A percentile compares a stretch with the other conserved stretches of the same genome.
These are phyloP conservation scores for Sycobia sp. DNA, from an alignment of 1,140 invertebrate genomes.

Conservation along the genomic window DNA sequence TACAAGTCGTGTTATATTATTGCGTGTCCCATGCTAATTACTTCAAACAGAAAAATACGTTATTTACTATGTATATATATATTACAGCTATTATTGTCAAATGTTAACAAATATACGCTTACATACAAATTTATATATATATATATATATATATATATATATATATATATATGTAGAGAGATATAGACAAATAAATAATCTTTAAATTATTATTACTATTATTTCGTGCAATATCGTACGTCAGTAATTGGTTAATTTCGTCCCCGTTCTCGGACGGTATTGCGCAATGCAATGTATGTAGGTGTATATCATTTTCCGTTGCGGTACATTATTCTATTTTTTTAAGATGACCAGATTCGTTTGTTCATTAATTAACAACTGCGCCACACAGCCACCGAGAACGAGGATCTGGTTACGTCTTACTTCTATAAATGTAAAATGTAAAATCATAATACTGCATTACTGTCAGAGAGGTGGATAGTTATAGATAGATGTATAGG, in stretches of 20 bases:
- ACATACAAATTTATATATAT: too few species aligned
- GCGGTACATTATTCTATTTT: neutral
- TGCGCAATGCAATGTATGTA: neutral
- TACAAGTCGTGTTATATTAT: conserved; percentile 43
- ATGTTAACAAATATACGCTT: too few species aligned
- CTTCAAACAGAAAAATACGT: conserved; percentile 43
- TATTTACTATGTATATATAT: conserved; percentile 45
- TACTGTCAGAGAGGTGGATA: too few species aligned
- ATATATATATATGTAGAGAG: too few species aligned
- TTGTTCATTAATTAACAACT: too few species aligned
- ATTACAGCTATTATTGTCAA: conserved; percentile 16
- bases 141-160: too few species aligned
- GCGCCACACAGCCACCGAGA: conserved; percentile 3
- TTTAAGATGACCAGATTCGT: too few species aligned
- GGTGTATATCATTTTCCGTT: neutral
- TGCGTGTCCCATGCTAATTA: conserved; percentile 41
- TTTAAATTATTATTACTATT: too few species aligned
- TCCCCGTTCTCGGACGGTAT: conserved; percentile 3
- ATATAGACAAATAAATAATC: too few species aligned
- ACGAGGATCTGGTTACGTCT: neutral
- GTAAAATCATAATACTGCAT: too few species aligned
- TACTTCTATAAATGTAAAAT: conserved; percentile 1
- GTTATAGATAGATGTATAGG: too few species aligned
- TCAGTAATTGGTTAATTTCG: conserved; percentile 10
- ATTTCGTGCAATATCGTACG: conserved; percentile 1